Evolutionary conservation across 2,113 vertebrate genomes (phyloP).

Genomic region (Chloropsis hardwickii): DNA sequence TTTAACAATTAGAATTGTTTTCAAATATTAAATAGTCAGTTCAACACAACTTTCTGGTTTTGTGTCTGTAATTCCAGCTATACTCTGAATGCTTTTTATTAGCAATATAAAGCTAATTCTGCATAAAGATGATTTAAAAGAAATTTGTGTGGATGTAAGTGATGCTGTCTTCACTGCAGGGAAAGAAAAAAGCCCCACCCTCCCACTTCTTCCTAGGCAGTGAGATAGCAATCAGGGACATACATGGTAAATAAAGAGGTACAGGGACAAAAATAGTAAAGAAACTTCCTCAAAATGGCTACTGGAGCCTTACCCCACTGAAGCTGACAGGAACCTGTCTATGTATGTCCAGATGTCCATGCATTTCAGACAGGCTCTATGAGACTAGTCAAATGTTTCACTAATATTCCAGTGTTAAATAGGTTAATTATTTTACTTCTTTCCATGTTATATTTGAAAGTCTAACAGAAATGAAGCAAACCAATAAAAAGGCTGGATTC

Average conservation of each 20-base stretch:
- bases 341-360: background rate
- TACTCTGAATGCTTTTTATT: background rate
- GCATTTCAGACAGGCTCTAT: background rate
- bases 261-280: background rate
- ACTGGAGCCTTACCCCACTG: background rate
- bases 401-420: background rate
- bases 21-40: background rate
- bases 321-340: background rate
- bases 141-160: background rate
- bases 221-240: background rate
- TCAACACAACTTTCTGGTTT: background rate
- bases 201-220: background rate
- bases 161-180: background rate
- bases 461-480: background rate
- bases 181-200: accelerated
- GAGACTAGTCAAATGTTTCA: background rate
- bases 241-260: background rate
- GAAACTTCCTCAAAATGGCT: background rate
- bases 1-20: background rate
- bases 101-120: background rate
- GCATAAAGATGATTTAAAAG: background rate
- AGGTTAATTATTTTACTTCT: background rate
- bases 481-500: background rate
- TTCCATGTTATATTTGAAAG: background rate
- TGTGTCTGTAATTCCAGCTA: background rate